phyloP scores from a whole-genome alignment of 37 sponge, comb jelly and placozoan species.

The Beroe ovata region DNA sequence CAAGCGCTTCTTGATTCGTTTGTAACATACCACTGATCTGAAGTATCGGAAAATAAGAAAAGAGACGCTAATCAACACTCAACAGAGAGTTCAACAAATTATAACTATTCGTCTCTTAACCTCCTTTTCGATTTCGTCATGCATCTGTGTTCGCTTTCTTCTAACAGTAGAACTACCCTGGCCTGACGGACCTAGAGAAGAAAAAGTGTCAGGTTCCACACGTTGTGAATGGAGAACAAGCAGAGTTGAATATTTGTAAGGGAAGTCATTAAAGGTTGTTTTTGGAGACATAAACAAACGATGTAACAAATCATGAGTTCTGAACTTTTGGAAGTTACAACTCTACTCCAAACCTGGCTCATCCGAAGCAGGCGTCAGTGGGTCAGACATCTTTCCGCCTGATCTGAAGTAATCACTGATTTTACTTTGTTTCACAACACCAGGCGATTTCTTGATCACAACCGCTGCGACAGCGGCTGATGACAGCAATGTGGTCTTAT shows the following conservation, averaged over 20 bases:
- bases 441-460: not conserved
- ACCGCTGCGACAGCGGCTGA: not conserved
- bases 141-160: slow-evolving; percentile 42
- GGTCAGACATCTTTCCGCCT: not conserved
- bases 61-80: not conserved
- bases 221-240: not conserved
- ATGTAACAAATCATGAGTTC: no score
- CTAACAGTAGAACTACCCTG: slow-evolving; percentile 12
- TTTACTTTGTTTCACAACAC: slow-evolving; percentile 20
- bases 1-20: slow-evolving; percentile 57
- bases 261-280: no score
- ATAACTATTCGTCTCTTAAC: no score
- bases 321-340: no score
- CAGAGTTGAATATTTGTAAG: no score
- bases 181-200: not conserved
- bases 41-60: no score
- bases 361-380: not conserved
- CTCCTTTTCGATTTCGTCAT: slow-evolving; percentile 47
- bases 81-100: no score
- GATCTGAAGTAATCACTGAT: slow-evolving; percentile 36
- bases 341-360: not conserved
- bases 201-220: no score
- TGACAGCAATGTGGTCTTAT: not conserved
- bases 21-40: slow-evolving; percentile 32
- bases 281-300: no score